phyloP scores from a whole-genome alignment of 2,888 invertebrate species.

The Cryptosula pallasiana region DNA sequence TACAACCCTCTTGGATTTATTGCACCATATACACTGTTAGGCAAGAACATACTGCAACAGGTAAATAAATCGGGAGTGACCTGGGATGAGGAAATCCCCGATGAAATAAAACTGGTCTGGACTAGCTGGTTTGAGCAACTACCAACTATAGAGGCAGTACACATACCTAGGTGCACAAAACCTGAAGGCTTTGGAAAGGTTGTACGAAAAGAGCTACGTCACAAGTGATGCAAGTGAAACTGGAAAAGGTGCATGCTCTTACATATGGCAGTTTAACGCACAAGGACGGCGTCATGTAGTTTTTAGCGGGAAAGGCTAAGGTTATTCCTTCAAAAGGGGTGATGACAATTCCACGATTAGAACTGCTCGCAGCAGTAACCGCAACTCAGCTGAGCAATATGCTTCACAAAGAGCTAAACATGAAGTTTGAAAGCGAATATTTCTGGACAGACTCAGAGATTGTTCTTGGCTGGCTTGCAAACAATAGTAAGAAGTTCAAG shows the following conservation, averaged over 20 bases:
- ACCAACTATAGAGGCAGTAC: background rate
- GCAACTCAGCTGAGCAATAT: too few species aligned
- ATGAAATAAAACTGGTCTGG: background rate
- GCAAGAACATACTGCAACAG: background rate
- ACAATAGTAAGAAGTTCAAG: too few species aligned
- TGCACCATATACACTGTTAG: background rate
- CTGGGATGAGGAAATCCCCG: background rate
- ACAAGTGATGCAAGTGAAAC: background rate
- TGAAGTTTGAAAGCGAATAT: too few species aligned
- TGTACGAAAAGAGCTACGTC: background rate
- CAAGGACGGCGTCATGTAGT: background rate
- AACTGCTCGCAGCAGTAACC: too few species aligned
- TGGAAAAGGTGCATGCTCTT: background rate
- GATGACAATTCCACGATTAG: too few species aligned
- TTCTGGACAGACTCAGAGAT: too few species aligned
- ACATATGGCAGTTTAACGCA: background rate
- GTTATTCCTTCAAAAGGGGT: constrained; percentile 27
- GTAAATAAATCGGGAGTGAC: background rate
- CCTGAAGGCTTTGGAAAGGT: background rate
- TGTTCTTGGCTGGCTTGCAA: too few species aligned
- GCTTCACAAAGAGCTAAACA: too few species aligned
- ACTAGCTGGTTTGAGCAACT: background rate
- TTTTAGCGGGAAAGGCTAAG: background rate
- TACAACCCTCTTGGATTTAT: constrained; percentile 7
- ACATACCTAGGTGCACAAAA: background rate